Evolutionary conservation across 2,888 invertebrate genomes (phyloP).

Genomic region (Ethmia dodecea): DNA sequence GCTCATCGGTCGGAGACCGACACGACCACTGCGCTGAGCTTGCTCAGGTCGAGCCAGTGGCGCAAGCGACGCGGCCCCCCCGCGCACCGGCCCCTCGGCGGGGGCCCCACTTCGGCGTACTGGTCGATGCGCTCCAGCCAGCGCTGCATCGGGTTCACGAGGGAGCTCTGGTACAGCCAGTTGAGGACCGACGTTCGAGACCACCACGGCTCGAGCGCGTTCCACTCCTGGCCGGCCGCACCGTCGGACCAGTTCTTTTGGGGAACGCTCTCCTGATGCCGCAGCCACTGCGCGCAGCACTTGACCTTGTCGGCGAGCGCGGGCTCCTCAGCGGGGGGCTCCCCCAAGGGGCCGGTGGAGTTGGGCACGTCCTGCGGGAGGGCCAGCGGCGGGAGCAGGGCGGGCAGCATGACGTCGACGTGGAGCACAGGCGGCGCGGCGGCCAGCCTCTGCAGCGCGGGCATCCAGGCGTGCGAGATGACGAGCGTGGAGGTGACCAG

Average conservation of each 20-base stretch:
- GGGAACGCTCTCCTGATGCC: conserved; percentile 25
- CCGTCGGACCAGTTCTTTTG: conserved; percentile 33
- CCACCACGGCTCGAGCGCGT: conserved; percentile 45
- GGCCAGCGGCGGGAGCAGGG: neutral
- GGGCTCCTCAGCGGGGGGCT: conserved; percentile 13
- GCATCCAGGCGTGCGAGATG: conserved; percentile 23
- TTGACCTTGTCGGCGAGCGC: conserved; percentile 20
- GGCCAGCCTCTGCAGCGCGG: conserved; percentile 21
- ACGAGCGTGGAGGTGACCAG: conserved; percentile 35
- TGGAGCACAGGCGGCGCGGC: conserved; percentile 12
- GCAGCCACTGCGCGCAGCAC: conserved; percentile 51
- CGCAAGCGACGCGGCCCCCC: conserved; percentile 29
- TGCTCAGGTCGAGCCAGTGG: conserved; percentile 46
- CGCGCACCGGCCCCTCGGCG: conserved; percentile 9
- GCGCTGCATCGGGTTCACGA: conserved; percentile 52
- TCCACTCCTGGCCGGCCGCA: conserved; percentile 34
- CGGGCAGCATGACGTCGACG: conserved; percentile 11
- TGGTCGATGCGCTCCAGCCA: conserved; percentile 53
- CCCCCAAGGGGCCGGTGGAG: conserved; percentile 22
- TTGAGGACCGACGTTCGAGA: conserved; percentile 40
- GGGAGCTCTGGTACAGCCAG: conserved; percentile 56
- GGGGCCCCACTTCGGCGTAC: conserved; percentile 29
- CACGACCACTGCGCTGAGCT: conserved; percentile 40
- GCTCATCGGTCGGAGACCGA: conserved; percentile 49
- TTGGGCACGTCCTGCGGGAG: conserved; percentile 20